Evolutionary conservation across 2,113 vertebrate genomes (phyloP), one percentile per base, ranked within the genome.

Genomic region (Haemorhous mexicanus): DNA sequence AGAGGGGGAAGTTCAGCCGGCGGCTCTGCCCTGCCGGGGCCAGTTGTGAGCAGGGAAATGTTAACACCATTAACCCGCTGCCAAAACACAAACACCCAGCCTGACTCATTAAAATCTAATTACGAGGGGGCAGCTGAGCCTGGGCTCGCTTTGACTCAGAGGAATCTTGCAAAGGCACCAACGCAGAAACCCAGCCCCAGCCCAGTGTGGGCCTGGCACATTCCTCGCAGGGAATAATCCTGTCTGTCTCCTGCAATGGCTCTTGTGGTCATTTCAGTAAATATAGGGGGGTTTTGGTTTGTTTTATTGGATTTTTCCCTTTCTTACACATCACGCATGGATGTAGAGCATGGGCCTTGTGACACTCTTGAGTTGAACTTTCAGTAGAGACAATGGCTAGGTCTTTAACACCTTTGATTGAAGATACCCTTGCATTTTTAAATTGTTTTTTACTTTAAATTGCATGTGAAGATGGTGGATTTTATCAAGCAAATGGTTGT

Each of bases 121-220:
- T 98, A 98, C 68, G 86, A 97, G 96, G 97, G 97, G 98, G 97
- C 98, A 98, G 98, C 98, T 98, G 98, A 97, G 97, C 98, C 97
- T 95, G 93, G 53, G 83, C 89, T 72, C 84, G 93, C 84, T 97
- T 84, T 78, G 93, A 97, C 91, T 97, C 83, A 9, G 66, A 97
- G 97, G 96, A 97, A 88, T 94, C 96, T 94, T 27, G 84, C 72
- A 55, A 22, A 87, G 89, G 17, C 78, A 50, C 90, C 90, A 10
- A 5, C 0, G 77, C 88, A 4, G 55, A 83, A 96, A 74, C 87
- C 72, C 85, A 53, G 91, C 84, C 58, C 55, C 92, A 86, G 56
- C 85, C 72, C 50, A 19, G 94, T 22, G 93, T 56, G 26, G 89
- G 68, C 81, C 17, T 15, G 84, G 79, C 33, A 35, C 69, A 7